Percentiles rank a stretch among this genome's conserved stretches.
Evolutionary conservation across 2,888 invertebrate species (phyloP).

Genomic region (Ophion ventricosus): DNA sequence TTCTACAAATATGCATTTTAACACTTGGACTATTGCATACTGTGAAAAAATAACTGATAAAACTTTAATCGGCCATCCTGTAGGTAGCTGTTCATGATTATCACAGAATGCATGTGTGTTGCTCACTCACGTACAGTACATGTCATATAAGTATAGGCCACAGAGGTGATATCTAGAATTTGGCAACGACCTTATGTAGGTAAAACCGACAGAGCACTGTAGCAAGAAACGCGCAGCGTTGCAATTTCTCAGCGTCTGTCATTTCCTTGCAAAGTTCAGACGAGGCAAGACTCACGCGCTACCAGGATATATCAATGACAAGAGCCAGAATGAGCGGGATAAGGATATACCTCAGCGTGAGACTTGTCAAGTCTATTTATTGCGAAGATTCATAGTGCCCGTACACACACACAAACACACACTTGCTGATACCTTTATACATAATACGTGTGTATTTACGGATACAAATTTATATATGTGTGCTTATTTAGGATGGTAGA

Average conservation of each 20-base stretch:
- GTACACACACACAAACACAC: background rate
- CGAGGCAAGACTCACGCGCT: conserved; percentile 23
- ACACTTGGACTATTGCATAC: too few relatives aligned
- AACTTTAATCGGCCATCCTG: too few relatives aligned
- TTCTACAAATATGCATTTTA: too few relatives aligned
- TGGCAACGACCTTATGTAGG: background rate
- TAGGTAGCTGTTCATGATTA: too few relatives aligned
- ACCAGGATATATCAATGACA: conserved; percentile 52
- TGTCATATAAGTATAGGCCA: background rate
- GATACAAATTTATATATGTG: background rate
- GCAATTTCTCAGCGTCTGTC: background rate
- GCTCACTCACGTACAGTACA: background rate
- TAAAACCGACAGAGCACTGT: background rate
- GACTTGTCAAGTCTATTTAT: conserved; percentile 27
- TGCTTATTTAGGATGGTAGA: conserved; percentile 33
- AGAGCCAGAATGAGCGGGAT: conserved; percentile 34
- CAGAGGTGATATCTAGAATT: background rate
- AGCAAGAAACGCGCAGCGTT: background rate
- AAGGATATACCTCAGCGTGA: conserved; percentile 42
- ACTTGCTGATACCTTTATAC: background rate
- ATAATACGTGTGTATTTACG: background rate
- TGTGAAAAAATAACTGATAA: too few relatives aligned
- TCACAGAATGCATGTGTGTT: too few relatives aligned
- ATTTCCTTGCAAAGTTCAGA: background rate
- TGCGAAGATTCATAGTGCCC: background rate